phyloP scores from a whole-genome alignment of 53 echinoderm and acorn worm species.

The Luidia sarsii region DNA sequence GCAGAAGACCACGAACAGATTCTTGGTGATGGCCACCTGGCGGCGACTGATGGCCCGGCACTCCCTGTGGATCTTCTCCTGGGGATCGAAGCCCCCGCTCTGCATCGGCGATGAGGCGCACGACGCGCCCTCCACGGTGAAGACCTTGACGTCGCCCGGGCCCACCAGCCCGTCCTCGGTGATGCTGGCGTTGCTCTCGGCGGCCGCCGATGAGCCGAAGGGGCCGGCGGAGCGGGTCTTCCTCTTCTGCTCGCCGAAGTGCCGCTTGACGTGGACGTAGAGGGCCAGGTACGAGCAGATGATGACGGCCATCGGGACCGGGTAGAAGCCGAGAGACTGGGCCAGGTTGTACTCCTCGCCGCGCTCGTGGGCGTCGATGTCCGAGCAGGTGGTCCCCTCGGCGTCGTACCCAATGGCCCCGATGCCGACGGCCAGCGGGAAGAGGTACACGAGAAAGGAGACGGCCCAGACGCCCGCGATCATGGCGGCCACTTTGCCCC shows the following conservation, averaged over 20 bases:
- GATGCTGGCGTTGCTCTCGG: no score
- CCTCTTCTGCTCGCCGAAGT: not conserved
- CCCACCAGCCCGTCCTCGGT: not conserved
- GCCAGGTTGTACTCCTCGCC: conserved; percentile 13
- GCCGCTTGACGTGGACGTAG: conserved; percentile 29
- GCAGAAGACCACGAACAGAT: conserved; percentile 27
- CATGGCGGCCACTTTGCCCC: conserved; percentile 6
- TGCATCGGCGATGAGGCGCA: not conserved
- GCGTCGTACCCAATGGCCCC: conserved; percentile 39
- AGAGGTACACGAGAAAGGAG: conserved; percentile 22
- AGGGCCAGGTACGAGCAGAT: conserved; percentile 20
- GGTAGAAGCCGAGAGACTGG: conserved; percentile 14
- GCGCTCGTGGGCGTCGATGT: conserved; percentile 3
- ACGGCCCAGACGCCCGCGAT: conserved; percentile 21
- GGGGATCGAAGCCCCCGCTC: not conserved
- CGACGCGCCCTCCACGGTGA: not conserved
- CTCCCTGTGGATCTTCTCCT: not conserved
- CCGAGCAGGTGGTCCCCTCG: conserved; percentile 6
- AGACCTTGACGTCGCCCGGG: not conserved
- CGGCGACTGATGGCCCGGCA: conserved; percentile 3
- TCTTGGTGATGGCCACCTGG: conserved; percentile 34
- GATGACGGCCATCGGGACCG: conserved; percentile 8
- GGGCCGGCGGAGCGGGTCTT: not conserved
- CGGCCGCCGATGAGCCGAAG: not conserved
- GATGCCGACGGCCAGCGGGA: conserved; percentile 5